A percentile compares a stretch with the other conserved stretches of the same genome.
These are phyloP conservation scores for Siderastrea radians DNA, from an alignment of 92 coral and sea anemone genomes.

Conservation along the genomic window DNA sequence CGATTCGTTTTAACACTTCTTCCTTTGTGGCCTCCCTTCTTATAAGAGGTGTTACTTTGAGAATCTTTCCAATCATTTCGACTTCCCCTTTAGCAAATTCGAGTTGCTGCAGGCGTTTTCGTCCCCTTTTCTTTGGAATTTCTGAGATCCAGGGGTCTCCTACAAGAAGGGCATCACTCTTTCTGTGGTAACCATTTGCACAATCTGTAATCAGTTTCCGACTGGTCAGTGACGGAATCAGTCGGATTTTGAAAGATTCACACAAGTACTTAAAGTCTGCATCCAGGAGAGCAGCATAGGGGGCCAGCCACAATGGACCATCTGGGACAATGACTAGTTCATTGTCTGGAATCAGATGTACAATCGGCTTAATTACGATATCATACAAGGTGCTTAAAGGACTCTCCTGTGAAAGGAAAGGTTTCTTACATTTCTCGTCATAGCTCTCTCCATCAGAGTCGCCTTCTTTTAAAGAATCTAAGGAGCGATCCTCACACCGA, in stretches of 20 bases:
- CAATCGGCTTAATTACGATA: background rate
- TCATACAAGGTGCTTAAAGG: background rate
- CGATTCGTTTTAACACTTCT: background rate
- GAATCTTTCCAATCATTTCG: slow-evolving; percentile 3
- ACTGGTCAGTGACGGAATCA: slow-evolving; percentile 3
- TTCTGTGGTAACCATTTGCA: background rate
- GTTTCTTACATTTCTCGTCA: background rate
- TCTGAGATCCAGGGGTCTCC: slow-evolving; percentile 11
- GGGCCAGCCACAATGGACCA: slow-evolving; percentile 6
- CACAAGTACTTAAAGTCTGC: background rate
- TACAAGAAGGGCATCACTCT: background rate
- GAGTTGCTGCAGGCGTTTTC: background rate
- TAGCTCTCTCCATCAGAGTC: background rate
- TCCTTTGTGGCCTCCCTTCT: background rate
- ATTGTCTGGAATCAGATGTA: background rate
- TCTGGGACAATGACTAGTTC: background rate
- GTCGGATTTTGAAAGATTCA: background rate
- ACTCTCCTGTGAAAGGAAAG: background rate
- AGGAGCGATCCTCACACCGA: slow-evolving; percentile 1
- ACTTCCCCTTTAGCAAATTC: background rate
- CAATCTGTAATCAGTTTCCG: background rate
- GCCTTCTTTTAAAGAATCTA: background rate
- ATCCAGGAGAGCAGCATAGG: background rate
- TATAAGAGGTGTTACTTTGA: background rate
- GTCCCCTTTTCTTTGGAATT: background rate